Evolutionary conservation across 2,797 vertebrate species (phyloP), one percentile per base, ranked within the genome.

Genomic region (Gymnodraco acuticeps): DNA sequence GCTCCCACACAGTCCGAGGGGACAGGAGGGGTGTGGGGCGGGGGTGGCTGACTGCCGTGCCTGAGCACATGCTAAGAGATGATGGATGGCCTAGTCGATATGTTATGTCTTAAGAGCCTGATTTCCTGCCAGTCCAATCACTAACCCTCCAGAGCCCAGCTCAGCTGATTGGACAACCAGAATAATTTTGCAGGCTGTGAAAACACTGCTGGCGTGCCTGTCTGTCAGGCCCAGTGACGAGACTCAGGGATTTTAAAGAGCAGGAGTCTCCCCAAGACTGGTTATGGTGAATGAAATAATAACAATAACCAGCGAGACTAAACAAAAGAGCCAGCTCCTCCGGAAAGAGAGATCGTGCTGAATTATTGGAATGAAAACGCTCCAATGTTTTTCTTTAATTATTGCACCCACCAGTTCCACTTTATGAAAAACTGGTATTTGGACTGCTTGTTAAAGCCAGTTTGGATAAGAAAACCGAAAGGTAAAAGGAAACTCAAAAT

Each of bases 51-150:
- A 92, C 96, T 95, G 93, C 95, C 92, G 95, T 92, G 94, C 96
- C 96, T 96, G 95, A 95, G 96, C 89, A 87, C 95, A 96, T 94
- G 96, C 97, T 98, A 97, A 96, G 96, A 96, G 96, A 99, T 99
- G 98, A 99, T 99, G 97, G 97, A 99, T 99, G 97, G 97, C 95
- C 97, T 95, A 96, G 96, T 97, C 97, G 96, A 98, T 98, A 95
- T 95, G 95, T 97, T 98, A 96, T 97, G 97, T 99, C 98, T 97
- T 97, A 97, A 97, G 97, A 99, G 97, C 96, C 95, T 95, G 96
- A 97, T 97, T 97, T 98, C 97, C 97, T 98, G 97, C 97, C 97
- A 98, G 96, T 97, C 97, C 96, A 97, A 98, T 99, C 97, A 98
- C 95, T 95, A 97, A 96, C 96, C 96, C 96, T 96, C 97, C 94